Evolutionary conservation across 2,888 invertebrate species (phyloP).

Genomic region (Galeruca laticollis): DNA sequence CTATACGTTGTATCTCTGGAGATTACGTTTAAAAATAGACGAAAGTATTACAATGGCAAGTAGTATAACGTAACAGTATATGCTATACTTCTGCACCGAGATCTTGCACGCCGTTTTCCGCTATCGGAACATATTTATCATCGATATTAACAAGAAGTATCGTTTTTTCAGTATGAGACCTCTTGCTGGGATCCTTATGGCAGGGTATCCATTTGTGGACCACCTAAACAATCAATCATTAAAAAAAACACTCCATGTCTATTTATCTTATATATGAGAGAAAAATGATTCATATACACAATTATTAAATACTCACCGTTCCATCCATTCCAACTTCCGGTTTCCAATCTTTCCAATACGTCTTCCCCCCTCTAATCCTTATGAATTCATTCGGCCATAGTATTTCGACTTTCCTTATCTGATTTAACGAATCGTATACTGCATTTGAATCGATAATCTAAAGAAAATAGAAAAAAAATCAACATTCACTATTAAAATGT

Average conservation of each 20-base stretch:
- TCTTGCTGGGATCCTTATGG: constrained; percentile 86
- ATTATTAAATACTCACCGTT: constrained; percentile 69
- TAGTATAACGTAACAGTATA: constrained; percentile 10
- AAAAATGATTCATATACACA: too few species aligned
- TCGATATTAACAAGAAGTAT: constrained; percentile 93
- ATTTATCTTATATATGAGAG: too few species aligned
- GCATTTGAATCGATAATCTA: constrained; percentile 75
- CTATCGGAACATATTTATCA: constrained; percentile 93
- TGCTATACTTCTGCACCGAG: constrained; percentile 74
- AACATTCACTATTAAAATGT: constrained; percentile 4
- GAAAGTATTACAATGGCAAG: background rate
- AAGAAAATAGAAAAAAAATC: constrained; percentile 41
- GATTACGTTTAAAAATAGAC: background rate
- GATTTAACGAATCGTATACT: constrained; percentile 92
- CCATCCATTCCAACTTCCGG: constrained; percentile 95
- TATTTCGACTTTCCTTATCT: constrained; percentile 92
- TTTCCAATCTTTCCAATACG: constrained; percentile 91
- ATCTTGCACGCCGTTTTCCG: constrained; percentile 88
- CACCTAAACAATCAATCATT: constrained; percentile 68
- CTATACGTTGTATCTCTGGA: background rate
- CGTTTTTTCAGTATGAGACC: constrained; percentile 93
- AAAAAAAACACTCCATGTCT: background rate
- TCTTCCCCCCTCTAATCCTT: constrained; percentile 87
- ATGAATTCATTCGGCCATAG: constrained; percentile 94
- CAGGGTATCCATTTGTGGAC: constrained; percentile 96